phyloP scores from a whole-genome alignment of 92 coral and sea anemone species.

The Virgularia gustaviana region DNA sequence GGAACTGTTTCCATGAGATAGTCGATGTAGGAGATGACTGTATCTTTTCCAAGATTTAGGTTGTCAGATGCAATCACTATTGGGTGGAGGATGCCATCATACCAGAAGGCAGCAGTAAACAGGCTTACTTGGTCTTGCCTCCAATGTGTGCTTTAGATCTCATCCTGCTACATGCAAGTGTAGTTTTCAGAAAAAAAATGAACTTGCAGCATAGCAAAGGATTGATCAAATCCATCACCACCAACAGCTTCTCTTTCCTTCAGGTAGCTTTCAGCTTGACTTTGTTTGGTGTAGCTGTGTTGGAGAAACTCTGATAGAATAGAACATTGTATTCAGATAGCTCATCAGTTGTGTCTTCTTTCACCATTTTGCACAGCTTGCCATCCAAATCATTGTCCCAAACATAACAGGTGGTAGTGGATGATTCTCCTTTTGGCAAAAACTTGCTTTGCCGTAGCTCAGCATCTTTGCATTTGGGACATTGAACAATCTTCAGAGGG shows the following conservation, averaged over 20 bases:
- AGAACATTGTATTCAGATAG: conserved; percentile 18
- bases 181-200: conserved; percentile 38
- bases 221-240: conserved; percentile 12
- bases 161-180: conserved; percentile 41
- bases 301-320: conserved; percentile 45
- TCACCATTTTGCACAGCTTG: conserved; percentile 5
- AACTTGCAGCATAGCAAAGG: conserved; percentile 25
- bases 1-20: conserved; percentile 47
- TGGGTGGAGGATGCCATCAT: conserved; percentile 35
- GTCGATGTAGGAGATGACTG: conserved; percentile 40
- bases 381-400: conserved; percentile 14
- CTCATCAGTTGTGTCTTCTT: too few species aligned
- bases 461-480: too few species aligned
- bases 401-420: conserved; percentile 6
- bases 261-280: conserved; percentile 35
- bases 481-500: neutral
- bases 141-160: conserved; percentile 37
- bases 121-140: conserved; percentile 42
- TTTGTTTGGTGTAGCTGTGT: conserved; percentile 44
- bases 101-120: conserved; percentile 41
- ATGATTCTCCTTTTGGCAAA: neutral
- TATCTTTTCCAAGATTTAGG: conserved; percentile 45
- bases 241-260: conserved; percentile 17
- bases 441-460: too few species aligned
- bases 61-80: conserved; percentile 46